Base-by-base conservation (phyloP, 2,888 invertebrate species). In the Sminthurides aquaticus region DNA sequence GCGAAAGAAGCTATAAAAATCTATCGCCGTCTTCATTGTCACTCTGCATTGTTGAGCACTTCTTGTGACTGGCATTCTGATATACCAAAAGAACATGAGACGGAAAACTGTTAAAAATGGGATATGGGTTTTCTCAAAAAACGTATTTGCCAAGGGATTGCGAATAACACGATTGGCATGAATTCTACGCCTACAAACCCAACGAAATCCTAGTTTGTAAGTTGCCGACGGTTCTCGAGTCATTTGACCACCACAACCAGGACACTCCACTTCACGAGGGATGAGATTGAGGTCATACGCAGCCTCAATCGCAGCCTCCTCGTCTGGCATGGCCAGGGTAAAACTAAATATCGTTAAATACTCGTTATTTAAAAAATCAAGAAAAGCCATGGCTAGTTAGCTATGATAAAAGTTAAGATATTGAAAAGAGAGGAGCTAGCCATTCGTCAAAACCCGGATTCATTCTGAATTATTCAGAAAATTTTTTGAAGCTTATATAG, bases 111-210 rank as follows among this genome's bases (percentile, higher is more conserved):
- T 59, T 3, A 8, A 11, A 58, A 52, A 22, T 1, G 58, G 29
- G 2, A 58, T 20, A 20, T 59, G 27, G 3, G n/a, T 49, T 18
- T 49, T n/a, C n/a, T 64, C 59, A 52, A 64, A 64, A 58, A 64
- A 48, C 8, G 64, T 64, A 18, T 27, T 18, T 3, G 8, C 8
- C 2, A 52, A n/a, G 8, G 64, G 58, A 11, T 26, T 59, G 29
- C 22, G 43, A 2, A 3, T 34, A 8, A 2, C 1, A n/a, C 43
- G 24, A 24, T 5, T 2, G 8, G 3, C 43, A 11, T 11, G 15
- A n/a, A 8, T 43, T 20, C 57, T 20, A 27, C 25, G 2, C 3
- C 29, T 29, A 20, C 43, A 59, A 1, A 15, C 22, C 43, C 34
- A 59, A n/a, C 59, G 43, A 29, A 59, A 59, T 34, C 26, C 43